A percentile compares a stretch with the other conserved stretches of the same genome.
Conservation (phyloP, 2,888 invertebrate species). For the Bembecia ichneumoniformis region DNA sequence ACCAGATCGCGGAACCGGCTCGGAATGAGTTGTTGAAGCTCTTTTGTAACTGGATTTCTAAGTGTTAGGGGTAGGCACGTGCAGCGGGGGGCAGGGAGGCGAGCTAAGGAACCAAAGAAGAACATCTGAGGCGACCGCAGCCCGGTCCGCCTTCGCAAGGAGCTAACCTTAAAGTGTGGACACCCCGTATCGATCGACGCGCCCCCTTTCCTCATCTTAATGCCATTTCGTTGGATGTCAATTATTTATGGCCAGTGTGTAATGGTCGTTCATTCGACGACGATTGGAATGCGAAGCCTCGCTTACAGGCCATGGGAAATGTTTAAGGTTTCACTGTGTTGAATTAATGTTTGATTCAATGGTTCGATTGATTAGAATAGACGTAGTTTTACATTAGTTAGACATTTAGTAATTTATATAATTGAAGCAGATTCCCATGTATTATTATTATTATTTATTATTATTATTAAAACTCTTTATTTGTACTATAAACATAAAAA, state of each 20-base stretch:
- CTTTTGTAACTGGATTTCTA: slow-evolving; percentile 32
- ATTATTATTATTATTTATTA: too few species aligned
- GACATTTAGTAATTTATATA: too few species aligned
- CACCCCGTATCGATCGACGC: slow-evolving; percentile 51
- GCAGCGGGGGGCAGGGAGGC: slow-evolving; percentile 17
- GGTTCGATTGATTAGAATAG: neutral
- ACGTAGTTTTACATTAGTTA: too few species aligned
- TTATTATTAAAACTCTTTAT: too few species aligned
- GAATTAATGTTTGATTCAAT: slow-evolving; percentile 10
- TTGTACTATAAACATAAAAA: too few species aligned
- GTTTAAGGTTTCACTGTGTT: slow-evolving; percentile 6
- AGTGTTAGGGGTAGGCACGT: slow-evolving; percentile 14
- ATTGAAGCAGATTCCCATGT: too few species aligned
- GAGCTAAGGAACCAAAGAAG: slow-evolving; percentile 62
- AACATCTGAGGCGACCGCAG: slow-evolving; percentile 42
- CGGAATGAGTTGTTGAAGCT: slow-evolving; percentile 39
- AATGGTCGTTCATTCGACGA: slow-evolving; percentile 36
- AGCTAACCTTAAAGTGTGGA: slow-evolving; percentile 45
- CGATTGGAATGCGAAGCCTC: slow-evolving; percentile 23
- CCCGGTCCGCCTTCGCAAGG: slow-evolving; percentile 34
- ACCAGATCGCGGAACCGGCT: slow-evolving; percentile 17
- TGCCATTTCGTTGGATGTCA: slow-evolving; percentile 58
- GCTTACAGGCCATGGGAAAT: slow-evolving; percentile 3
- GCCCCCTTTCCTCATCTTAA: slow-evolving; percentile 52
- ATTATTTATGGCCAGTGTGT: slow-evolving; percentile 56